These are phyloP conservation scores for Symphodus melops DNA, from an alignment of 2,113 vertebrate species.

Conservation along the genomic window DNA sequence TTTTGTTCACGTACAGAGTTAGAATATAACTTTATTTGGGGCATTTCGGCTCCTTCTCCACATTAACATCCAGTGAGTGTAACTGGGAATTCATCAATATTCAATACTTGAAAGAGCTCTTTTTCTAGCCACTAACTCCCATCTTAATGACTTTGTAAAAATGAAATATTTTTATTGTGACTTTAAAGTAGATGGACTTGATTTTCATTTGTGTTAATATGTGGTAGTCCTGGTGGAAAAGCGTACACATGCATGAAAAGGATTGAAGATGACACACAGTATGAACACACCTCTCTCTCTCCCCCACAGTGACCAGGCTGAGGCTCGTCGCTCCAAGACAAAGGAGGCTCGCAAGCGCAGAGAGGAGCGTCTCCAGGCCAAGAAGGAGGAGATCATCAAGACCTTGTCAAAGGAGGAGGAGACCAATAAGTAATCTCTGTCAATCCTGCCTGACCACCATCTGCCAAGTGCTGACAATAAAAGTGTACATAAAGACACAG, in stretches of 20 bases:
- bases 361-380: conserved; percentile 95
- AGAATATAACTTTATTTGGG: background rate
- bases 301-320: conserved; percentile 91
- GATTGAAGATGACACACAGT: background rate
- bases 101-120: too few species aligned
- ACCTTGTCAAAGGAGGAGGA: conserved; percentile 96
- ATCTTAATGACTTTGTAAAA: too few species aligned
- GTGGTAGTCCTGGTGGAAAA: too few species aligned
- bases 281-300: background rate
- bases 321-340: conserved; percentile 96
- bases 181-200: background rate
- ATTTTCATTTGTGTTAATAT: background rate
- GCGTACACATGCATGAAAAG: too few species aligned
- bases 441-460: conserved; percentile 39
- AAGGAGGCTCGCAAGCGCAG: conserved; percentile 97
- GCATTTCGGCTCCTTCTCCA: too few species aligned
- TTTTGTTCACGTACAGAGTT: background rate
- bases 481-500: conserved; percentile 78
- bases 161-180: too few species aligned
- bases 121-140: too few species aligned
- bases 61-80: too few species aligned
- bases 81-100: too few species aligned
- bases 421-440: conserved; percentile 89
- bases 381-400: conserved; percentile 99
- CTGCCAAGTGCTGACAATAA: conserved; percentile 72